Conservation (phyloP, 2,113 vertebrate genomes). For the Physeter macrocephalus region DNA sequence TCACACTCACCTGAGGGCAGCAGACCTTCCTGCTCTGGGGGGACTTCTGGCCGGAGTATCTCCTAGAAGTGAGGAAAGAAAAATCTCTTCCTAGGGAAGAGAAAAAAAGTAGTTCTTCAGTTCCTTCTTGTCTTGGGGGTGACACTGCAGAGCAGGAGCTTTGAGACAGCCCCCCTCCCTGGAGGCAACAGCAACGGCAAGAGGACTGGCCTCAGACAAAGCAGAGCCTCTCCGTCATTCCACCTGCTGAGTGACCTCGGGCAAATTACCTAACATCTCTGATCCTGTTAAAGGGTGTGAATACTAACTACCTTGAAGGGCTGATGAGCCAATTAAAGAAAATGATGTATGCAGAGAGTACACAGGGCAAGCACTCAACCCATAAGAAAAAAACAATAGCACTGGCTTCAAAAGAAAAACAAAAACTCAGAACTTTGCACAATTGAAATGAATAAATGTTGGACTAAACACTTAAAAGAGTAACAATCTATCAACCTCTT, state of each 20-base stretch:
- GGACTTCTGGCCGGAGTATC: fast-evolving
- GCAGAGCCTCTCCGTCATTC: neutral
- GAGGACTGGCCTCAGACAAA: neutral
- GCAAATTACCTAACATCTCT: neutral
- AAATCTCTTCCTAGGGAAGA: slow-evolving; percentile 13
- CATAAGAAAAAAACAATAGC: neutral
- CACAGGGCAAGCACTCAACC: neutral
- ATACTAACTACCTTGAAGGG: neutral
- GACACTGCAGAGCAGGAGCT: neutral
- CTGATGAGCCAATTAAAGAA: neutral
- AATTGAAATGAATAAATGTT: neutral
- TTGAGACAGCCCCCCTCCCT: neutral
- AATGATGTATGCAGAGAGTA: neutral
- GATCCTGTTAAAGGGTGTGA: neutral
- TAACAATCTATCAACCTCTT: neutral
- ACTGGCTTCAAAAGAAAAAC: neutral
- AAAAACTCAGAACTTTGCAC: neutral
- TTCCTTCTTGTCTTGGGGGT: neutral
- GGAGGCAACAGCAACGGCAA: neutral
- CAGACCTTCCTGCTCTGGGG: neutral
- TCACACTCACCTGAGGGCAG: neutral
- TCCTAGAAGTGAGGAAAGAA: neutral
- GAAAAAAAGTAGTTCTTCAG: neutral
- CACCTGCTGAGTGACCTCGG: neutral
- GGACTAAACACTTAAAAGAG: neutral